phyloP scores from a whole-genome alignment of 1,140 invertebrate species.

The Drosophila nigrodunni region DNA sequence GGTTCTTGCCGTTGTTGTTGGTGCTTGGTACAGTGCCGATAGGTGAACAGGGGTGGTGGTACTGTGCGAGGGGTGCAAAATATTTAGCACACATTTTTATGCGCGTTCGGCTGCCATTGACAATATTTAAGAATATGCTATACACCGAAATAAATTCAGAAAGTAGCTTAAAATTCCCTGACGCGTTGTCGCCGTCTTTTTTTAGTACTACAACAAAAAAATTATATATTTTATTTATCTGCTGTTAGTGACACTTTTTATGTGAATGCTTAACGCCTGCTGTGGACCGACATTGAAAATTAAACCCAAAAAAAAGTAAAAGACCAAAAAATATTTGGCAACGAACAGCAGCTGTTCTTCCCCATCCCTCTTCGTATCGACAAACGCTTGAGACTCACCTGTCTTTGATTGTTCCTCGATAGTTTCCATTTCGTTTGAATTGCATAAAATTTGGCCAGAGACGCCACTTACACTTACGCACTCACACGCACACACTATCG shows the following conservation, averaged over 20 bases:
- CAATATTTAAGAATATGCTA: slow-evolving; percentile 50
- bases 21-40: slow-evolving; percentile 56
- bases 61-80: slow-evolving; percentile 26
- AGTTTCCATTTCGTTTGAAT: slow-evolving; percentile 69
- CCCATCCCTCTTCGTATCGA: neutral
- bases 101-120: slow-evolving; percentile 20
- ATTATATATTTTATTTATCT: slow-evolving; percentile 53
- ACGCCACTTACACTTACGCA: slow-evolving; percentile 42
- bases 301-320: slow-evolving; percentile 35
- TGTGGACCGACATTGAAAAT: slow-evolving; percentile 55
- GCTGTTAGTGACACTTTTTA: slow-evolving; percentile 74
- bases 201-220: slow-evolving; percentile 47
- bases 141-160: slow-evolving; percentile 66
- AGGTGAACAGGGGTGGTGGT: slow-evolving; percentile 1
- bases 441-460: slow-evolving; percentile 44
- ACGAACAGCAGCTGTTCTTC: slow-evolving; percentile 40
- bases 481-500: slow-evolving; percentile 27
- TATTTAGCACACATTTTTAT: slow-evolving; percentile 54
- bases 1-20: slow-evolving; percentile 44
- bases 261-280: slow-evolving; percentile 52
- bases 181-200: slow-evolving; percentile 55
- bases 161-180: slow-evolving; percentile 65
- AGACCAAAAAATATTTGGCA: slow-evolving; percentile 3
- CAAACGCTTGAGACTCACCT: slow-evolving; percentile 56
- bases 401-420: slow-evolving; percentile 80